phyloP scores from a whole-genome alignment of 2,888 invertebrate species.

The Diloba caeruleocephala region DNA sequence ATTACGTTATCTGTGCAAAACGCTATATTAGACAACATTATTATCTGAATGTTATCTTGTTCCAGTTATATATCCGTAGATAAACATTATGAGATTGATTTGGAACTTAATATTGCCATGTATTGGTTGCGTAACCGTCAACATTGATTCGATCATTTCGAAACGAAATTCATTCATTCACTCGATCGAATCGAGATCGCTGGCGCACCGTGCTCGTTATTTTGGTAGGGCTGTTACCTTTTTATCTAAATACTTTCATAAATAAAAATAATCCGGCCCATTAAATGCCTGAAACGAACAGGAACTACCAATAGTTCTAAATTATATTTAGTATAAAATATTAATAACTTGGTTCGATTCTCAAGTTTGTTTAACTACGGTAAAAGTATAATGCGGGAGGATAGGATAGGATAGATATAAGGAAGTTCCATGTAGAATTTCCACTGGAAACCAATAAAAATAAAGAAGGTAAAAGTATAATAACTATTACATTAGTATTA shows the following conservation, averaged over 20 bases:
- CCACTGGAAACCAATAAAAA: too few species aligned
- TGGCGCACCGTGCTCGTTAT: constrained; percentile 39
- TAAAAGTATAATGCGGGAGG: too few species aligned
- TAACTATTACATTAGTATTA: too few species aligned
- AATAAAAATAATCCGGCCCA: too few species aligned
- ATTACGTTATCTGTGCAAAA: constrained; percentile 50
- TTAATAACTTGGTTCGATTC: too few species aligned
- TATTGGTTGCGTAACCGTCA: constrained; percentile 48
- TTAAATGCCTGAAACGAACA: too few species aligned
- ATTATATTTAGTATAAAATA: too few species aligned
- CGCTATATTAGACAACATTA: constrained; percentile 43
- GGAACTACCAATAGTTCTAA: too few species aligned
- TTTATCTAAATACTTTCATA: background rate
- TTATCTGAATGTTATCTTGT: constrained; percentile 51
- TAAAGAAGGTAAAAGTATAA: too few species aligned
- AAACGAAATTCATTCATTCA: constrained; percentile 58
- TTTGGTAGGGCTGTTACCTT: constrained; percentile 43
- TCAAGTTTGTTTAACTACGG: too few species aligned
- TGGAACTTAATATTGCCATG: constrained; percentile 39
- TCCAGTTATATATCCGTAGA: constrained; percentile 40
- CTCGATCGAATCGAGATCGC: constrained; percentile 39
- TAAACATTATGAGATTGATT: constrained; percentile 52
- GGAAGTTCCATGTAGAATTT: too few species aligned
- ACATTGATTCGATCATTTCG: constrained; percentile 53
- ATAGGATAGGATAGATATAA: too few species aligned